These are phyloP conservation scores for Spilogale gracilis DNA, from an alignment of 2,113 vertebrate species.

Conservation along the genomic window DNA sequence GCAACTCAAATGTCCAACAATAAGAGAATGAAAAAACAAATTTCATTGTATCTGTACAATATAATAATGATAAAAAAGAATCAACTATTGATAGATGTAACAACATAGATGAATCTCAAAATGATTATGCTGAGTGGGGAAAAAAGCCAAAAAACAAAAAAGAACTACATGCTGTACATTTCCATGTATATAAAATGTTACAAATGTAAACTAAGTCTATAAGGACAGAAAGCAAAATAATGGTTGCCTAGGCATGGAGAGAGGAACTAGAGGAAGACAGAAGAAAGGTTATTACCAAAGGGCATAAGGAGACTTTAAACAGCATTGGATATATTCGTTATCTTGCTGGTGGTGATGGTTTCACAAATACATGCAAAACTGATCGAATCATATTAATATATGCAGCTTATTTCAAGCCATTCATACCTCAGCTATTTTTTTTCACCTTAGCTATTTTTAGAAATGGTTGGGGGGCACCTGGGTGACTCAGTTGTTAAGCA, in stretches of 20 bases:
- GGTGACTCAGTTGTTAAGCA: too few species aligned
- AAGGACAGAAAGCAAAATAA: not conserved
- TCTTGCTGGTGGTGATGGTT: not conserved
- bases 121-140: not conserved
- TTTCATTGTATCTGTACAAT: not conserved
- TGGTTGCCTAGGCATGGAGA: not conserved
- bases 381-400: not conserved
- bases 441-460: too few species aligned
- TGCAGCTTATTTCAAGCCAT: not conserved
- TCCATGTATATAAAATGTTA: slow-evolving; percentile 20
- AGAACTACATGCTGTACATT: not conserved
- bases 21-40: not conserved
- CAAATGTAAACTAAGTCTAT: not conserved
- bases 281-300: not conserved
- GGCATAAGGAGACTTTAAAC: not conserved
- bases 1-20: slow-evolving; percentile 25
- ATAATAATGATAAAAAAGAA: slow-evolving; percentile 13
- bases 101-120: slow-evolving; percentile 4
- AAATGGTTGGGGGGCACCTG: too few species aligned
- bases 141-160: not conserved
- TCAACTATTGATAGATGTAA: not conserved
- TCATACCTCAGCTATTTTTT: not conserved
- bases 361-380: not conserved
- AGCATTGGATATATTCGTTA: not conserved
- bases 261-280: not conserved